Conservation (phyloP, 2,113 vertebrate genomes). For the Cinclus mexicanus region DNA sequence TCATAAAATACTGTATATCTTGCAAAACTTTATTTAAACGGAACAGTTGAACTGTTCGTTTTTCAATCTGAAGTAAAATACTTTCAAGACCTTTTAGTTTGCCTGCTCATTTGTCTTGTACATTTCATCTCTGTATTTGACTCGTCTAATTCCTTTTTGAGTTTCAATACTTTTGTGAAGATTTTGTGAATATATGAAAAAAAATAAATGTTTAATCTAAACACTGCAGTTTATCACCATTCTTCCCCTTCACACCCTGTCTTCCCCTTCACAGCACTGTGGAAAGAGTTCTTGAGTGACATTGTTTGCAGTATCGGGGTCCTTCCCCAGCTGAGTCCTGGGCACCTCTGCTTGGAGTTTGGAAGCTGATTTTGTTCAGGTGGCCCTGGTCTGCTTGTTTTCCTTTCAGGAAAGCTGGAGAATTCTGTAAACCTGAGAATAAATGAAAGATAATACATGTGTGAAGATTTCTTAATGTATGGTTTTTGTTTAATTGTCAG, state of each 20-base stretch:
- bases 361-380: not conserved
- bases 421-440: not conserved
- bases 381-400: not conserved
- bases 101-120: constrained; percentile 81
- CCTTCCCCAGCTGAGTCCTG: not conserved
- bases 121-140: constrained; percentile 77
- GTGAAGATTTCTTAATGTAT: not conserved
- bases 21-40: constrained; percentile 76
- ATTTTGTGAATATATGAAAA: constrained; percentile 66
- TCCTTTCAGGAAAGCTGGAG: not conserved
- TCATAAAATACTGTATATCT: constrained; percentile 83
- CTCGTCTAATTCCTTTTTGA: constrained; percentile 71
- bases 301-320: not conserved
- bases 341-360: not conserved
- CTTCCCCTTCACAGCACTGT: not conserved
- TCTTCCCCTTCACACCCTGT: constrained; percentile 42
- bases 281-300: not conserved
- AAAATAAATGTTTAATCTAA: constrained; percentile 69
- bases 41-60: constrained; percentile 80
- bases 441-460: not conserved
- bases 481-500: not conserved
- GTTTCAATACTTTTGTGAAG: constrained; percentile 72
- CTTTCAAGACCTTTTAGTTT: constrained; percentile 80
- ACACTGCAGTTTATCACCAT: constrained; percentile 45
- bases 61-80: constrained; percentile 82